phyloP scores from a whole-genome alignment of 1,140 invertebrate genomes.

The Apis laboriosa region DNA sequence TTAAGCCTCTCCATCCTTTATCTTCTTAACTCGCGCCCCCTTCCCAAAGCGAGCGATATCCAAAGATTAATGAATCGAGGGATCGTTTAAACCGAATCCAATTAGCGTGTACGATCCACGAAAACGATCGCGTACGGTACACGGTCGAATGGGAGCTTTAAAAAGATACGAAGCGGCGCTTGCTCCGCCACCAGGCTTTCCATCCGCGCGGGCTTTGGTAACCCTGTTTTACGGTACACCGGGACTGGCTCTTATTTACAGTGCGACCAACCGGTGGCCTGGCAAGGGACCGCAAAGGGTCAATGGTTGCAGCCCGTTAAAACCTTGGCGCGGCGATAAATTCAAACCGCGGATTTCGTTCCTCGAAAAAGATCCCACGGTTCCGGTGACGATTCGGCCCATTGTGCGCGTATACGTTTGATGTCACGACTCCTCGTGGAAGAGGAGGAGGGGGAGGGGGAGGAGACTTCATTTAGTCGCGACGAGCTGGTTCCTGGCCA shows the following conservation, averaged over 20 bases:
- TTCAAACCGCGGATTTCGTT: conserved; percentile 18
- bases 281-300: conserved; percentile 47
- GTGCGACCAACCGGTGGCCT: conserved; percentile 12
- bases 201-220: conserved; percentile 11
- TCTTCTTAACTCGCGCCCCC: background rate
- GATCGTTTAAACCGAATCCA: conserved; percentile 1
- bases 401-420: background rate
- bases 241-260: conserved; percentile 47
- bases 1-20: background rate
- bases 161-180: background rate
- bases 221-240: conserved; percentile 51
- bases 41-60: background rate
- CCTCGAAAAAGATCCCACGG: background rate
- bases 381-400: background rate
- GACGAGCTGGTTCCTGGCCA: background rate
- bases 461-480: no score
- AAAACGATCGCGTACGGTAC: conserved; percentile 15
- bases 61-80: background rate
- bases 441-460: no score
- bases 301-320: conserved; percentile 44
- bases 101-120: background rate
- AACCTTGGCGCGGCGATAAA: conserved; percentile 37
- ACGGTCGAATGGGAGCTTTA: background rate
- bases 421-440: no score
- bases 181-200: no score